Conservation (phyloP, 2,888 invertebrate species). For the Galerucella pusilla region DNA sequence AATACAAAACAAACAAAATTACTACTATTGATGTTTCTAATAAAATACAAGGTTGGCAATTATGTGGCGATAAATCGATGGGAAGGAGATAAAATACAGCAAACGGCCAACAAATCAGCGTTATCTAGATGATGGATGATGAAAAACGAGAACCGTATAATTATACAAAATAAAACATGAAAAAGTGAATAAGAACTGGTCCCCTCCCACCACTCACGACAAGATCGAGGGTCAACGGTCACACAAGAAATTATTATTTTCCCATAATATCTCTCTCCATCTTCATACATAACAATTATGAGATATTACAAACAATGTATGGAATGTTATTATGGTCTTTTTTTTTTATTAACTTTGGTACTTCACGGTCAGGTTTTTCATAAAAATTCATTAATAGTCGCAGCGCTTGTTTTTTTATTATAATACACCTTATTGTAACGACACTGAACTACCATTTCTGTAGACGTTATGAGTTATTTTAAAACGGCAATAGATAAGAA, state of each 20-base stretch:
- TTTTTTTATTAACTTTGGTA: constrained; percentile 41
- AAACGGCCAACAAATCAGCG: constrained; percentile 60
- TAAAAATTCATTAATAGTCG: constrained; percentile 13
- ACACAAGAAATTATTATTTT: constrained; percentile 61
- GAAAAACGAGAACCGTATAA: constrained; percentile 63
- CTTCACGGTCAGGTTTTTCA: constrained; percentile 34
- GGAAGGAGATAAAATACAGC: constrained; percentile 56
- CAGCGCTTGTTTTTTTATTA: background rate
- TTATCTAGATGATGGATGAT: constrained; percentile 64
- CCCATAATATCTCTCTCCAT: constrained; percentile 57
- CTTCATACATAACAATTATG: constrained; percentile 56
- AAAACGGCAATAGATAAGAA: too few species aligned
- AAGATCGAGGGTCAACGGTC: constrained; percentile 63
- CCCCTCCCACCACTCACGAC: constrained; percentile 62
- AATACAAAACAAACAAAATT: constrained; percentile 49
- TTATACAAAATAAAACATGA: constrained; percentile 57
- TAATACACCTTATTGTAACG: too few species aligned
- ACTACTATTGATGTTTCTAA: constrained; percentile 52
- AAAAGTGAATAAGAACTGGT: constrained; percentile 57
- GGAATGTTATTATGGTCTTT: constrained; percentile 52
- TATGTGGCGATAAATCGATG: constrained; percentile 57
- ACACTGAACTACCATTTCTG: too few species aligned
- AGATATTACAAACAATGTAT: constrained; percentile 56
- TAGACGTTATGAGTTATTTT: too few species aligned
- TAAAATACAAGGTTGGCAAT: constrained; percentile 52